These are phyloP conservation scores for Pterobdella sp. DNA, from an alignment of 2,888 invertebrate genomes.

Conservation along the genomic window DNA sequence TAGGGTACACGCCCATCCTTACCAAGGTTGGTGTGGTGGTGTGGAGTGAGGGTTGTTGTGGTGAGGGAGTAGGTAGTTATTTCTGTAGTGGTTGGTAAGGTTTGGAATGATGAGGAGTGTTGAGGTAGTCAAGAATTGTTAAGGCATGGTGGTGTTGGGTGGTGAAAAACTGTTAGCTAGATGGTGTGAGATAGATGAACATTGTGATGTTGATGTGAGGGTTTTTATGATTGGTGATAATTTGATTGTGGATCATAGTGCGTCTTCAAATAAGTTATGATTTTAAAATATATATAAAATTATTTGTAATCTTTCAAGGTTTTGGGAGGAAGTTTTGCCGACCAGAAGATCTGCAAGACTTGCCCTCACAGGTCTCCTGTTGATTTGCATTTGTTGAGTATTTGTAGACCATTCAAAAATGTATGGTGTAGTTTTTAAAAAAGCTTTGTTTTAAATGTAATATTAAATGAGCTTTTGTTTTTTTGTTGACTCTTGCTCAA, in stretches of 20 bases:
- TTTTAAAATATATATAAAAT: neutral
- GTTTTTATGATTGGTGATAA: neutral
- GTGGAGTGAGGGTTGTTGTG: neutral
- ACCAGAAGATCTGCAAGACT: constrained; percentile 96
- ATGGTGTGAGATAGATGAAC: neutral
- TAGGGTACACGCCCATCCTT: constrained; percentile 60
- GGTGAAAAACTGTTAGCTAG: neutral
- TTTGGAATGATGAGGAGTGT: neutral
- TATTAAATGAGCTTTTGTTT: too few relatives aligned
- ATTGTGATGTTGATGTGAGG: neutral
- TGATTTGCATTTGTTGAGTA: too few relatives aligned
- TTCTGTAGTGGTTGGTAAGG: neutral
- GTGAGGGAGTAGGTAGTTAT: neutral
- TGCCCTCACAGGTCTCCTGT: constrained; percentile 74
- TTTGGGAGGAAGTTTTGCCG: constrained; percentile 90
- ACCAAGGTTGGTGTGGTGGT: constrained; percentile 53
- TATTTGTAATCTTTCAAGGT: constrained; percentile 51
- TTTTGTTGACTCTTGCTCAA: too few relatives aligned
- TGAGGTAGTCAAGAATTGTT: too few relatives aligned
- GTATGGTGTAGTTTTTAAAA: too few relatives aligned
- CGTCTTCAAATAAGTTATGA: neutral
- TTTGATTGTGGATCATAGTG: neutral
- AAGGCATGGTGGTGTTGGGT: neutral
- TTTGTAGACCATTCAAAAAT: too few relatives aligned
- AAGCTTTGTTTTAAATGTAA: too few relatives aligned